These are phyloP conservation scores for Cephonodes hylas DNA, from an alignment of 2,888 invertebrate species.

Conservation along the genomic window DNA sequence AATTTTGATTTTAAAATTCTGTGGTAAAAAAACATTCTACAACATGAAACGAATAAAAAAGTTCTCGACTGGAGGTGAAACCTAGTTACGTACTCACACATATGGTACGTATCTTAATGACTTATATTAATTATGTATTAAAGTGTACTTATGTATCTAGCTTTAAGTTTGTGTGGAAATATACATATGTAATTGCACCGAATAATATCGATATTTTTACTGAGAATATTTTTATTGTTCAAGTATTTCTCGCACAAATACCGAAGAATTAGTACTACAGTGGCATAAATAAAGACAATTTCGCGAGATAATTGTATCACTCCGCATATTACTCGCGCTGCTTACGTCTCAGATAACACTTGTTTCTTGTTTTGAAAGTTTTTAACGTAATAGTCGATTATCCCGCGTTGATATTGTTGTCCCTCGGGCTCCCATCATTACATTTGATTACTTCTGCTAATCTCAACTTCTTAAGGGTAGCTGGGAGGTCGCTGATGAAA, in stretches of 20 bases:
- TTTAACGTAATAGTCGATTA: conserved; percentile 21
- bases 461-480: not conserved
- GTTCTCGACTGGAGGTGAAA: too few species aligned
- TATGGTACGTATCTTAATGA: too few species aligned
- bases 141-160: too few species aligned
- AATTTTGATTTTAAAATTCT: too few species aligned
- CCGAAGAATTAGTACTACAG: not conserved
- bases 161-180: not conserved
- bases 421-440: not conserved
- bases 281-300: conserved; percentile 38
- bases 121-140: too few species aligned
- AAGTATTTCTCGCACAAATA: not conserved
- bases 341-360: conserved; percentile 24
- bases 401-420: conserved; percentile 12
- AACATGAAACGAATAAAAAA: too few species aligned
- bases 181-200: too few species aligned
- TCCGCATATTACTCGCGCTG: conserved; percentile 29
- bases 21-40: too few species aligned
- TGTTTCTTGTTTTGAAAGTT: conserved; percentile 24
- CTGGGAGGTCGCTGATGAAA: not conserved
- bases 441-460: not conserved
- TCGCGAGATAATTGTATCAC: conserved; percentile 41
- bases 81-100: too few species aligned
- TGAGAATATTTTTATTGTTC: too few species aligned
- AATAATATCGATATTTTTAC: too few species aligned